A percentile compares a stretch with the other conserved stretches of the same genome.
phyloP scores from a whole-genome alignment of 1,140 invertebrate genomes.

The Drosophila tropicalis region DNA sequence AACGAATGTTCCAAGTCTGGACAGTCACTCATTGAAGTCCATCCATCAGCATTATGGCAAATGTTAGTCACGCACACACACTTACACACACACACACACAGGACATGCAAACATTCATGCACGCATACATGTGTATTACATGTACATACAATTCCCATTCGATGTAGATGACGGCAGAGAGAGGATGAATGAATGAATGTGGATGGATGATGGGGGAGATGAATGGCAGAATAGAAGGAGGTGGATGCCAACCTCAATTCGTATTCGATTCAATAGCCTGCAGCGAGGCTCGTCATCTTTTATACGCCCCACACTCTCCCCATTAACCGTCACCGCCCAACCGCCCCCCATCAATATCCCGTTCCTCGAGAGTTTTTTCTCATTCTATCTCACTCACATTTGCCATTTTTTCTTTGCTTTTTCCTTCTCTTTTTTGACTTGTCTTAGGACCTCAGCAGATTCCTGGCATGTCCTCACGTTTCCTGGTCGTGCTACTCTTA shows the following conservation, averaged over 20 bases:
- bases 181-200: neutral
- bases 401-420: neutral
- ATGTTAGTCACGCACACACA: slow-evolving; percentile 23
- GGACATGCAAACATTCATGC: slow-evolving; percentile 1
- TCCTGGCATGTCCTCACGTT: slow-evolving; percentile 75
- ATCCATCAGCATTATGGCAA: neutral
- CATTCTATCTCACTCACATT: slow-evolving; percentile 3
- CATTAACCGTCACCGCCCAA: neutral
- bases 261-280: slow-evolving; percentile 70
- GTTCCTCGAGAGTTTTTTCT: neutral
- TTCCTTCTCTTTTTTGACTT: slow-evolving; percentile 17
- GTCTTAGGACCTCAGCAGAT: slow-evolving; percentile 57
- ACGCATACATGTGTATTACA: slow-evolving; percentile 12
- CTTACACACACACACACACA: neutral
- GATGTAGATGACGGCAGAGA: neutral
- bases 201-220: neutral
- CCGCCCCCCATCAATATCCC: slow-evolving; percentile 4
- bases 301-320: neutral
- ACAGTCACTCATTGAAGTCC: slow-evolving; percentile 22
- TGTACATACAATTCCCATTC: slow-evolving; percentile 29
- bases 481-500: slow-evolving; percentile 60
- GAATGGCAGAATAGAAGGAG: neutral
- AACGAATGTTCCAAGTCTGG: slow-evolving; percentile 10
- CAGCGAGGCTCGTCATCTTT: slow-evolving; percentile 35
- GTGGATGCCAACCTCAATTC: slow-evolving; percentile 49